Evolutionary conservation across 37 sponge, comb jelly and placozoan genomes (phyloP).

Genomic region (Halisarca cf. caerulea): DNA sequence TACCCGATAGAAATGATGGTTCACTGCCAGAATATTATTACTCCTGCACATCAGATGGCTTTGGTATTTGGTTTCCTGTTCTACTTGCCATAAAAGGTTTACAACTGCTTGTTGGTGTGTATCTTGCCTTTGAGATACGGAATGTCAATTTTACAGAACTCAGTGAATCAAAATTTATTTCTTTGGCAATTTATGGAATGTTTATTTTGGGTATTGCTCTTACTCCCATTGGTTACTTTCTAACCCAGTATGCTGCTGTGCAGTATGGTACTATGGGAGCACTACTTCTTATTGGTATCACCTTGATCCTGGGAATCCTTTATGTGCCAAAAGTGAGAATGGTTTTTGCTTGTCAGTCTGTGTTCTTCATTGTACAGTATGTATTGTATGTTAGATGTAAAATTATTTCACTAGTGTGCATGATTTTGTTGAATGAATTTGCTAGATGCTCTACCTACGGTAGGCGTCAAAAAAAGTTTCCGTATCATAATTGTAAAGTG

Average conservation of each 20-base stretch:
- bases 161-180: conserved; percentile 29
- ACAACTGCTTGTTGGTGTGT: background rate
- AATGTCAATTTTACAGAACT: conserved; percentile 24
- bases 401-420: too few species aligned
- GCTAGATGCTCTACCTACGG: too few species aligned
- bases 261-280: conserved; percentile 23
- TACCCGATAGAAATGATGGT: background rate
- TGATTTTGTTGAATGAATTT: too few species aligned
- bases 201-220: conserved; percentile 13
- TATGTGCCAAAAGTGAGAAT: conserved; percentile 24
- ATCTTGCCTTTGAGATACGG: conserved; percentile 40
- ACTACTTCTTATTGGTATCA: background rate
- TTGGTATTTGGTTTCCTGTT: conserved; percentile 1
- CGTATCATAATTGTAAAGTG: too few species aligned
- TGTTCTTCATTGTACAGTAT: too few species aligned
- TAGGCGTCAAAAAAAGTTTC: too few species aligned
- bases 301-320: conserved; percentile 7
- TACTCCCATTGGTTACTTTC: conserved; percentile 14
- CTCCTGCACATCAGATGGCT: conserved; percentile 9
- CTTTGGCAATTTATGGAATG: conserved; percentile 14
- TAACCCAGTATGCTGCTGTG: background rate
- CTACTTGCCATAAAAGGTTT: background rate
- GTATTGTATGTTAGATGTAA: too few species aligned
- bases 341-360: too few species aligned
- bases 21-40: background rate